Percentiles rank a stretch among this genome's conserved stretches.
Conservation (phyloP, 2,888 invertebrate species). For the Leptopterna dolabrata region DNA sequence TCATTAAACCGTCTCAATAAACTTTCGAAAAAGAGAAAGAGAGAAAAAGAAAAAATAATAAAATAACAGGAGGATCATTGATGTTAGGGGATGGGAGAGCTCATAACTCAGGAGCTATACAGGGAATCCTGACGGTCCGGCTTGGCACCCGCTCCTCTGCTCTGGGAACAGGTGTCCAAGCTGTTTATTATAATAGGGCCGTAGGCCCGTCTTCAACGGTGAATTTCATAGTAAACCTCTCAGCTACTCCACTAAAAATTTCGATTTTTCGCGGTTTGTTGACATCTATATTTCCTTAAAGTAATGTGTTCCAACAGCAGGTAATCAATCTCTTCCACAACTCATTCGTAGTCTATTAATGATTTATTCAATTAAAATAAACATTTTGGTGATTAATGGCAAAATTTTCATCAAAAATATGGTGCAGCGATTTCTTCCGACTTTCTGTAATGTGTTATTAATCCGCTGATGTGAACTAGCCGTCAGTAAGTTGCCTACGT, state of each 20-base stretch:
- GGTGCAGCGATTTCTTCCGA: too few species aligned
- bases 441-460: too few species aligned
- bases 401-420: too few species aligned
- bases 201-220: not conserved
- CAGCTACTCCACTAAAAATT: not conserved
- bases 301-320: too few species aligned
- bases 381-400: too few species aligned
- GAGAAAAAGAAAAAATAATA: not conserved
- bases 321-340: too few species aligned
- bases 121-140: not conserved
- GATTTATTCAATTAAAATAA: too few species aligned
- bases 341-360: too few species aligned
- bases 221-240: not conserved
- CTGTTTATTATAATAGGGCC: not conserved
- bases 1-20: slow-evolving; percentile 7
- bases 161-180: not conserved
- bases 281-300: too few species aligned
- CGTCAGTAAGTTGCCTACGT: too few species aligned
- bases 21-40: not conserved
- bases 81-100: not conserved
- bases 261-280: not conserved
- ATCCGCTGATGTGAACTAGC: too few species aligned
- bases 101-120: slow-evolving; percentile 3
- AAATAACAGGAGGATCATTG: not conserved
- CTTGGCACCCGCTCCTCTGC: not conserved